These are phyloP conservation scores for Gopherus flavomarginatus DNA, from an alignment of 2,113 vertebrate species.

Conservation along the genomic window DNA sequence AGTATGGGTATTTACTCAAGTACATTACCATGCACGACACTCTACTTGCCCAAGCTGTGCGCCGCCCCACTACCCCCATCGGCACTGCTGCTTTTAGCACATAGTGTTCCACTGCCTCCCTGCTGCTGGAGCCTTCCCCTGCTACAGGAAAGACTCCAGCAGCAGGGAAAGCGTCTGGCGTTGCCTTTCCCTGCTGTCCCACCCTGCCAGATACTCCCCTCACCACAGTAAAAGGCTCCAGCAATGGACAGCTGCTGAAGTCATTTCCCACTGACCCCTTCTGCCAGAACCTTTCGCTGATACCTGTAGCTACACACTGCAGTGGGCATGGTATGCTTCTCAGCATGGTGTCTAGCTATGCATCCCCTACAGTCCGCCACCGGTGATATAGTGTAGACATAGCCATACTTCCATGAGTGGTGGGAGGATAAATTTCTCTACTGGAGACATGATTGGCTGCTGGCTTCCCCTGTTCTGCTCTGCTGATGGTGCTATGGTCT, in stretches of 20 bases:
- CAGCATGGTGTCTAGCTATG: too few species aligned
- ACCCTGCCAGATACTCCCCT: neutral
- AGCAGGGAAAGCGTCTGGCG: neutral
- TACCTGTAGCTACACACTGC: neutral
- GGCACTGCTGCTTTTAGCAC: neutral
- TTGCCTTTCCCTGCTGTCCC: neutral
- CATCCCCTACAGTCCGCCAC: neutral
- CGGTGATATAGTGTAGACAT: neutral
- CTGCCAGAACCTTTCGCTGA: neutral
- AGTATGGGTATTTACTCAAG: neutral
- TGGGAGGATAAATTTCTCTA: neutral
- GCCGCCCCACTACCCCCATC: neutral
- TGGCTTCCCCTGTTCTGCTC: neutral
- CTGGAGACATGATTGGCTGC: neutral
- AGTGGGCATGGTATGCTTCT: neutral
- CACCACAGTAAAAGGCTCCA: neutral
- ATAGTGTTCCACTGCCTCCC: neutral
- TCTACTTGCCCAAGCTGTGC: neutral
- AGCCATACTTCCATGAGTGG: neutral
- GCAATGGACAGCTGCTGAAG: neutral
- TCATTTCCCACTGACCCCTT: neutral
- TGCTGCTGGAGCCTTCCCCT: neutral
- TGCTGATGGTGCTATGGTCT: neutral
- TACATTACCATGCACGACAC: neutral
- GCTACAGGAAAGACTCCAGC: neutral